A percentile compares a stretch with the other conserved stretches of the same genome.
Evolutionary conservation across 2,113 vertebrate genomes (phyloP).

Genomic region (Ameiurus melas): DNA sequence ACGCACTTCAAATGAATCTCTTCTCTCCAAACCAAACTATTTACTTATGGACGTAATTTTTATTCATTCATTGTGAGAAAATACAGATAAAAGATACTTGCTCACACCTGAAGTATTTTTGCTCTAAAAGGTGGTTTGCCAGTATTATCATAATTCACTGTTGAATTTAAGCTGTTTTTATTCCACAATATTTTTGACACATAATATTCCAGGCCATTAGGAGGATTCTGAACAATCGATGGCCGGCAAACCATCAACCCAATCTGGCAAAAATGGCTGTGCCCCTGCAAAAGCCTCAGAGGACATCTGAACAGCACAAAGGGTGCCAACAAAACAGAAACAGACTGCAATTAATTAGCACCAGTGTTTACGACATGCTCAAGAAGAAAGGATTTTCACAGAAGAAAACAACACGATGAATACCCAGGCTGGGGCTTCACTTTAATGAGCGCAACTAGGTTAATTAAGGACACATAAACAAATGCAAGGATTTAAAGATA

Average conservation of each 20-base stretch:
- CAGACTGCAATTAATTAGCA: slow-evolving; percentile 35
- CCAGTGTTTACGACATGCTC: slow-evolving; percentile 7
- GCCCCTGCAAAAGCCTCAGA: slow-evolving; percentile 3
- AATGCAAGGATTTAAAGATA: neutral
- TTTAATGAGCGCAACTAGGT: slow-evolving; percentile 14
- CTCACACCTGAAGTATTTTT: neutral
- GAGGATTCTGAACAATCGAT: slow-evolving; percentile 3
- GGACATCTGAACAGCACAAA: slow-evolving; percentile 22
- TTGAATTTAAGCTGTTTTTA: neutral
- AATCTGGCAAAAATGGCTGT: slow-evolving; percentile 31
- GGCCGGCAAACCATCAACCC: neutral
- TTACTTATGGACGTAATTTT: neutral
- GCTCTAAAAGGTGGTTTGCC: neutral
- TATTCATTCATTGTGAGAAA: neutral
- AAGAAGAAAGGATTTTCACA: slow-evolving; percentile 21
- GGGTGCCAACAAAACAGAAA: slow-evolving; percentile 29
- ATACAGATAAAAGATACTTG: neutral
- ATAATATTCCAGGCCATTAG: neutral
- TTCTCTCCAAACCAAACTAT: neutral
- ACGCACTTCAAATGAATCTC: neutral
- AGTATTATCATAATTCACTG: neutral
- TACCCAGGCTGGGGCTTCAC: neutral
- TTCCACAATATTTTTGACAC: slow-evolving; percentile 5
- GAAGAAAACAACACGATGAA: slow-evolving; percentile 17
- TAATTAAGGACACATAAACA: slow-evolving; percentile 7